phyloP scores from a whole-genome alignment of 2,797 vertebrate genomes.

The Lutjanus campechanus region DNA sequence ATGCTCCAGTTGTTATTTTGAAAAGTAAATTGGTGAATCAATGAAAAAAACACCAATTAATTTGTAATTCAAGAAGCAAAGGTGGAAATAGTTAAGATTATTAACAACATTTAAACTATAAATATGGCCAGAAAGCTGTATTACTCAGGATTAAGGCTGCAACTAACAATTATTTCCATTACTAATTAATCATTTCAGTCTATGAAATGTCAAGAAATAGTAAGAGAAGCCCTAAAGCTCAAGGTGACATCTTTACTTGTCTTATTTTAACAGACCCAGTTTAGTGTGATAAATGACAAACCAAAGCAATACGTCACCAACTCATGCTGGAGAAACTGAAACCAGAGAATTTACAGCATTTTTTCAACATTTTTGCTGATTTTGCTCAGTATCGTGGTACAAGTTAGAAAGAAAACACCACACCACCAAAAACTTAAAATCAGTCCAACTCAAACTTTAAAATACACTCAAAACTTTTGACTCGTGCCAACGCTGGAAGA shows the following conservation, averaged over 20 bases:
- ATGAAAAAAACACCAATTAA: background rate
- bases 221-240: too few relatives aligned
- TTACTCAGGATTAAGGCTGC: background rate
- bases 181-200: too few relatives aligned
- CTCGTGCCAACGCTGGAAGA: background rate
- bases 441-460: background rate
- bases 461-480: background rate
- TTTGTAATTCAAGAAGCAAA: background rate
- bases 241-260: too few relatives aligned
- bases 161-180: background rate
- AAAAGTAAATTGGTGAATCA: background rate
- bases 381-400: background rate
- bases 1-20: background rate
- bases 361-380: background rate
- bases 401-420: background rate
- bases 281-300: too few relatives aligned
- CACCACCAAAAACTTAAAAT: background rate
- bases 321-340: background rate
- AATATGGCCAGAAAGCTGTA: background rate
- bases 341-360: background rate
- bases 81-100: background rate
- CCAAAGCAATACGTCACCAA: too few relatives aligned
- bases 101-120: background rate
- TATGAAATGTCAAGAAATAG: too few relatives aligned
- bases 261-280: too few relatives aligned